Percentiles rank a stretch among this genome's conserved stretches.
Conservation (phyloP, 2,888 invertebrate species). For the Osedax frankpressi region DNA sequence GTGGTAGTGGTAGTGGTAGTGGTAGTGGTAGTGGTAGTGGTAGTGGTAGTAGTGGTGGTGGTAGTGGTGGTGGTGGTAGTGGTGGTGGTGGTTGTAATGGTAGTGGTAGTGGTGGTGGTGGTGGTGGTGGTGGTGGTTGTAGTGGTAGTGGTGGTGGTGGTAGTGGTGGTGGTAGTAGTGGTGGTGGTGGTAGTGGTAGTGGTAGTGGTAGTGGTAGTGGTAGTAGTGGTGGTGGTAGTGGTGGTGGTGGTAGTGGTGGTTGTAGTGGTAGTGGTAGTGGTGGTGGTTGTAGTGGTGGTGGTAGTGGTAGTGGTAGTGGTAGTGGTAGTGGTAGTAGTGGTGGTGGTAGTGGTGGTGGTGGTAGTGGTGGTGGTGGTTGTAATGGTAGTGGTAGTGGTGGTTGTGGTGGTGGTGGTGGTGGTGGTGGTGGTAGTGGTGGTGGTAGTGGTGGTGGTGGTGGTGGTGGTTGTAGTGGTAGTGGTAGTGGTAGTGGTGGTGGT, state of each 20-base stretch:
- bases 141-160: background rate
- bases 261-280: slow-evolving; percentile 15
- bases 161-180: slow-evolving; percentile 9
- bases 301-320: background rate
- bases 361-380: slow-evolving; percentile 6
- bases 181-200: slow-evolving; percentile 4
- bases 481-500: slow-evolving; percentile 14
- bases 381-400: slow-evolving; percentile 14
- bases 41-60: background rate
- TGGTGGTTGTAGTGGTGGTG: slow-evolving; percentile 13
- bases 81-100: background rate
- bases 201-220: slow-evolving; percentile 8
- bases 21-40: slow-evolving; percentile 1
- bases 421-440: slow-evolving; percentile 6
- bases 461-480: slow-evolving; percentile 7
- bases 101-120: slow-evolving; percentile 13
- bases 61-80: background rate
- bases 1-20: slow-evolving; percentile 11
- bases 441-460: slow-evolving; percentile 13
- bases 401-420: slow-evolving; percentile 1
- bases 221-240: slow-evolving; percentile 16
- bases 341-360: slow-evolving; percentile 13
- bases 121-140: slow-evolving; percentile 9
- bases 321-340: background rate
- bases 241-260: slow-evolving; percentile 13